Base-by-base conservation (phyloP, 2,113 vertebrate species). In the Alexandromys fortis region DNA sequence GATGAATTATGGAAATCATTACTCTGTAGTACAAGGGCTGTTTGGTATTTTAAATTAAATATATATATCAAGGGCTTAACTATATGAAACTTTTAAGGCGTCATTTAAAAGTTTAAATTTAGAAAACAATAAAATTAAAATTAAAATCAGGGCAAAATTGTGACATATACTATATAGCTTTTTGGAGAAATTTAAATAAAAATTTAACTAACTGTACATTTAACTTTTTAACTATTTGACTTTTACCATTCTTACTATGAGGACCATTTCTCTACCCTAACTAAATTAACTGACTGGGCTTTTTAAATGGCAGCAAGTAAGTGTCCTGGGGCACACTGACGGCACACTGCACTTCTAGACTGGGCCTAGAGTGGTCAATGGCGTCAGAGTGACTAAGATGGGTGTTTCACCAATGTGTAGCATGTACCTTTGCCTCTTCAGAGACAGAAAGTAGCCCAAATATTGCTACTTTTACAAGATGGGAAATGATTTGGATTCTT, bases 1-100 rank as follows among this genome's bases (percentile, higher is more conserved):
- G 83, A 14, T 83, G 55, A 49, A 58, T 49, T 14, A 45, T 3
- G 76, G 70, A 92, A 87, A 65, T 78, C 49, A 58, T 79, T 77
- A 70, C 38, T 95, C 10, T 67, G 33, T 2, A 78, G 24, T 94
- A 7, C 76, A 94, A 82, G 26, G n/a, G 67, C 75, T 88, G 21
- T 95, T 28, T 77, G 45, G 35, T 68, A 86, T 95, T 90, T 92
- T 92, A 75, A 92, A n/a, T 78, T 94, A 87, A 81, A 83, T 45
- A 7, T 28, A 1, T 45, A 1, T 45, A 13, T 76, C 3, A 95
- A 93, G 49, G 19, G 65, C 42, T 79, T 73, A 52, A 21, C n/a
- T 87, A 91, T 42, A 45, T 26, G 21, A 87, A 81, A 42, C 16
- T 45, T 76, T 72, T 65, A 78, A 96, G 19, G 22, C 87, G 90